Base-by-base conservation (phyloP, 2,888 invertebrate genomes). In the Lomographa bimaculata region DNA sequence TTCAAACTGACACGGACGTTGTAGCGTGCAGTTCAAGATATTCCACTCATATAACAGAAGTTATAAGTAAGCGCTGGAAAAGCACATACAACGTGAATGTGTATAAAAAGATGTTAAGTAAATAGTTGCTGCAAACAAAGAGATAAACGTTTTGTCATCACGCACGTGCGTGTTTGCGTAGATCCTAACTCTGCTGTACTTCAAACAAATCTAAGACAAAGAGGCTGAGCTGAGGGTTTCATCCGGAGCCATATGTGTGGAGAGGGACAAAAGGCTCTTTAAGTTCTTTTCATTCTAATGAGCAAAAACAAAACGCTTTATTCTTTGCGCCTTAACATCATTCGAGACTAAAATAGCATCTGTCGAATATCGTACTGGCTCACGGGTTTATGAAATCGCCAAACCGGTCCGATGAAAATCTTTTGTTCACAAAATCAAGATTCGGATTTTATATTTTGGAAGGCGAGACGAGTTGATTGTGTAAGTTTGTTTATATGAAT, bases 131-230 rank as follows among this genome's bases (percentile, higher is more conserved):
- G 54, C 59, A 67, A 68, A 79, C 72, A 79, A 72, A 73, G 71
- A 63, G 63, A 60, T 58, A 76, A 78, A 64, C 50, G 62, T 68
- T 71, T 69, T 72, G 69, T 77, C 64, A 65, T 61, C 42, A 70
- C 63, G 68, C 79, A 81, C 77, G 77, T 79, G 80, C 69, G 66
- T 79, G 66, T 71, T 75, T 76, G 67, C 59, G 55, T 61, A 63
- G 58, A 68, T 64, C 59, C 50, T 57, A 38, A 53, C 46, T 55
- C 51, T 51, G 46, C 46, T 54, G 48, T 55, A 51, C 53, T 63
- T 57, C 39, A 54, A 56, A 56, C 51, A 53, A 36, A 11, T 10
- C 10, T 25, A 23, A 41, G 29, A 54, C 51, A 51, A 54, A 49
- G 49, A 27, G 8, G 38, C 26, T 8, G 5, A 33, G 39, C 21